These are phyloP conservation scores for Pedicia rivosa DNA, from an alignment of 2,888 invertebrate species.

Conservation along the genomic window DNA sequence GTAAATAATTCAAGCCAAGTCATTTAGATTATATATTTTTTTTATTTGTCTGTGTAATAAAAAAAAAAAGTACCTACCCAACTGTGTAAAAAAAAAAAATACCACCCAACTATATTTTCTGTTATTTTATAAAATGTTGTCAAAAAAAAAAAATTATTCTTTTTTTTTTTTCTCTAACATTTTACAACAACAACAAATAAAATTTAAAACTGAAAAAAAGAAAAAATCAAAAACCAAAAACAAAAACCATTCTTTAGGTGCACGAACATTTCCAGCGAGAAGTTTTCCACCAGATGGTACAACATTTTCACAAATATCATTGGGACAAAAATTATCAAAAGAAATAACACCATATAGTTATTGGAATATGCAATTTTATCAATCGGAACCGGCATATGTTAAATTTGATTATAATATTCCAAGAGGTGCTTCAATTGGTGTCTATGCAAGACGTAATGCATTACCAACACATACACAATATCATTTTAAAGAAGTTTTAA, in stretches of 20 bases:
- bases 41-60: no score
- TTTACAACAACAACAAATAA: no score
- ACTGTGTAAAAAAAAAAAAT: no score
- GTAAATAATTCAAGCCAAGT: no score
- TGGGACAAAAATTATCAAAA: slow-evolving; percentile 75
- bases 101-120: no score
- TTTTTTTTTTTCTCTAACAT: no score
- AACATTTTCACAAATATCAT: slow-evolving; percentile 75
- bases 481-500: slow-evolving; percentile 86
- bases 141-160: no score
- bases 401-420: slow-evolving; percentile 90
- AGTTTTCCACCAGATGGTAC: slow-evolving; percentile 88
- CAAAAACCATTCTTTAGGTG: slow-evolving; percentile 38
- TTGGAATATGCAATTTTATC: slow-evolving; percentile 96
- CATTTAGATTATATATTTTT: no score
- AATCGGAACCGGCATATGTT: slow-evolving; percentile 84
- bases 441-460: slow-evolving; percentile 86
- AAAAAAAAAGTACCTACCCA: no score
- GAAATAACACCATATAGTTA: slow-evolving; percentile 88
- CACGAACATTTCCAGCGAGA: slow-evolving; percentile 74
- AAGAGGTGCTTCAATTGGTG: slow-evolving; percentile 81
- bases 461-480: slow-evolving; percentile 93
- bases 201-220: not conserved
- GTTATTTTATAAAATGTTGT: no score
- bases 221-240: not conserved